Base-by-base conservation (phyloP, 2,113 vertebrate genomes). In the Lates calcarifer region DNA sequence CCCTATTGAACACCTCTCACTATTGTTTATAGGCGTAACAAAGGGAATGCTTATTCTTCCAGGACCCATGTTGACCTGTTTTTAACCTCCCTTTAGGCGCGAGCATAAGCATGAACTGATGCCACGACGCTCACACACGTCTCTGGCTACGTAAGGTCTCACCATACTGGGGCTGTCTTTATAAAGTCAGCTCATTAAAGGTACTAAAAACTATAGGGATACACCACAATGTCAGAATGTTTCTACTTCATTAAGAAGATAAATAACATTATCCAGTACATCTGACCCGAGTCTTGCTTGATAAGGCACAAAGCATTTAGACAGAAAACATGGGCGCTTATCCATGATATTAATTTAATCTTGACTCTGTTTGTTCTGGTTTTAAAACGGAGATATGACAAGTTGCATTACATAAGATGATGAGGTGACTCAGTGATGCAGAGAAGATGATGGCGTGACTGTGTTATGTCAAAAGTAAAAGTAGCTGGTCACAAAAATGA, bases 41-140 rank as follows among this genome's bases (percentile, higher is more conserved):
- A 89, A 84, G 51, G 26, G 60, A 82, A 86, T 65, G 83, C 79
- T 87, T 85, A 79, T 91, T 85, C 81, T 81, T 92, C 85, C 72
- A 83, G 87, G 71, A 87, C 81, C 43, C 69, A n/a, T 6, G 45
- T 43, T 70, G 33, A 72, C 65, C 66, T 71, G 55, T 82, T 82
- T 71, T 74, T 82, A 61, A 60, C 65, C 71, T 69, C 67, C 77
- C 58, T 81, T 71, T 81, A 81, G 86, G 66, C 74, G 61, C 55
- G 69, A 28, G 49, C 33, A 64, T 33, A 37, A 26, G 11, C 31
- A 53, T 8, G 45, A 61, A 63, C 31, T 0, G 17, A 68, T 35
- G 43, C 24, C 29, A 35, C 51, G 17, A 22, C 9, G 58, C 45
- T 24, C 47, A n/a, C 57, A 45, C 41, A 41, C 4, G 43, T 66